Base-by-base conservation (phyloP, 2,113 vertebrate genomes). In the Gymnorhina tibicen region DNA sequence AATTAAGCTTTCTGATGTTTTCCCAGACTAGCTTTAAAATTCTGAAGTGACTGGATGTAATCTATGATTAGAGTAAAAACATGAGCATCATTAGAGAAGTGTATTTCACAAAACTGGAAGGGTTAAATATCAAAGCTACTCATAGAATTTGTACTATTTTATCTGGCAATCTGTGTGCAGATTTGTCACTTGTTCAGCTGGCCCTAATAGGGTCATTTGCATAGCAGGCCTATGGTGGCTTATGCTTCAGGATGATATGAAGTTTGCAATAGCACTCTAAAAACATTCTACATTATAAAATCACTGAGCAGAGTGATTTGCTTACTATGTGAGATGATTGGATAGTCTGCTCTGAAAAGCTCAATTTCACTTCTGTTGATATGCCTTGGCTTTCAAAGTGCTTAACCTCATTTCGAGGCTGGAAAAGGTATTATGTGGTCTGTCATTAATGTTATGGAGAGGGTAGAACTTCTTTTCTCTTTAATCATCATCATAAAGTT, bases 341-440 rank as follows among this genome's bases (percentile, higher is more conserved):
- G 91, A 87, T 33, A 95, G 91, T 83, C 84, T 98, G n/a, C 56
- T 91, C 74, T 82, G 88, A 97, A 96, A 96, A 97, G 84, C 76
- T 91, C 93, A 53, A 46, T 97, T 97, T 95, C 83, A 59, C 79
- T 97, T 96, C 93, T 93, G 44, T 93, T 97, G 78, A 88, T 96
- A 80, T 67, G 67, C 81, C 56, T 85, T 78, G 81, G 77, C 95
- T 98, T 97, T 91, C 84, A 75, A 85, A 81, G 68, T 82, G 47
- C 64, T 96, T 95, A 78, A 83, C 93, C 84, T 96, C 93, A 91
- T 91, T 97, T 96, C 80, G 87, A 80, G 56, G 92, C 74, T 50
- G 64, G 87, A 97, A 93, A 74, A 87, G 83, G 81, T 39, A 24
- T 89, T 33, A 92, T 94, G 69, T 96, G 46, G 26, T 58, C 42